Percentiles rank a stretch among this genome's conserved stretches.
These are phyloP conservation scores for Caradrina clavipalpis DNA, from an alignment of 2,888 invertebrate species.

Conservation along the genomic window DNA sequence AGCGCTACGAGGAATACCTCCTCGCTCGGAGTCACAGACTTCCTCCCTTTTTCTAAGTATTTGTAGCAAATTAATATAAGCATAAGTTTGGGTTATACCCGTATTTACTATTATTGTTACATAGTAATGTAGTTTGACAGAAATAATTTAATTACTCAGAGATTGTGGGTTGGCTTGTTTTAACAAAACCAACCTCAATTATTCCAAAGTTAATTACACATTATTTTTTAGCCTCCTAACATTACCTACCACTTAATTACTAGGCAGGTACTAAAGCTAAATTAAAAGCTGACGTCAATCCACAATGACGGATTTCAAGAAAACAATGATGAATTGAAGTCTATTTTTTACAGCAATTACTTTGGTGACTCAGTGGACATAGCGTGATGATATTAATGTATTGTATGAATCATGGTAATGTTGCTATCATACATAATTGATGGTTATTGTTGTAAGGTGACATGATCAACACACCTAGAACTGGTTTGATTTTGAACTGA, in stretches of 20 bases:
- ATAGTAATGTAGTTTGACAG: too few species aligned
- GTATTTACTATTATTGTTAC: too few species aligned
- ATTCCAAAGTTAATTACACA: conserved; percentile 4
- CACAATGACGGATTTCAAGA: conserved; percentile 43
- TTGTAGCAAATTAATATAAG: too few species aligned
- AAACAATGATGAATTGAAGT: conserved; percentile 62
- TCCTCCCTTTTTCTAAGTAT: too few species aligned
- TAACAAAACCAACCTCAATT: background rate
- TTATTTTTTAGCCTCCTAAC: background rate
- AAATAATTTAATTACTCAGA: too few species aligned
- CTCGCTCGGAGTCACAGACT: too few species aligned
- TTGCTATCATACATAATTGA: conserved; percentile 42
- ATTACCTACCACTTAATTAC: background rate
- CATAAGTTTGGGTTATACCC: too few species aligned
- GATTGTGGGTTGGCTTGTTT: too few species aligned
- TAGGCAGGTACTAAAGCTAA: conserved; percentile 20
- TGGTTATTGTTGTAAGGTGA: conserved; percentile 42
- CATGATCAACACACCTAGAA: conserved; percentile 8
- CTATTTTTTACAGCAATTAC: conserved; percentile 63
- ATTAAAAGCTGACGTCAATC: conserved; percentile 52
- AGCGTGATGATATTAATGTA: conserved; percentile 51
- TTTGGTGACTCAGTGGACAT: conserved; percentile 61
- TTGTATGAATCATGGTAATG: conserved; percentile 57
- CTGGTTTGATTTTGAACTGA: background rate
- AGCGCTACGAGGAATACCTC: too few species aligned